Evolutionary conservation across 2,113 vertebrate species (phyloP), one percentile per base, ranked within the genome.

Genomic region (Speoplatyrhinus poulsoni): DNA sequence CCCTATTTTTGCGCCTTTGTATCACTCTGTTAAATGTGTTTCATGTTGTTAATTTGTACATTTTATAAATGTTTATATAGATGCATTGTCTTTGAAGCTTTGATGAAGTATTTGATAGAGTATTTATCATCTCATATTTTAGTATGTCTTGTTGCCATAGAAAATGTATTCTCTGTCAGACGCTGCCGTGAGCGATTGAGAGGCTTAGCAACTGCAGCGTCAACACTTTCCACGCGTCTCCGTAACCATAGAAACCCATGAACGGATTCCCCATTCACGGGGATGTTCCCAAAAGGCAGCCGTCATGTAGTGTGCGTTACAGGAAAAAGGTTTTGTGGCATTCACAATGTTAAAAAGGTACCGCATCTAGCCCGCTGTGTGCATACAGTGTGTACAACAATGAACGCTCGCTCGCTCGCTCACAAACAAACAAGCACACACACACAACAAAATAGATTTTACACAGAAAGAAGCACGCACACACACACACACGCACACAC

Each of bases 171-270:
- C 26, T 26, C 26, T 26, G 26, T 26, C 26, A 19, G 67, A 75
- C 32, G 58, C 15, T 60, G 58, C 68, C 57, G 33, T 80, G 69
- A 73, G 66, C 62, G 72, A 8, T 19, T 15, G 55, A 69, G 62
- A 19, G 46, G 12, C 75, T 76, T 54, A 33, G 73, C 46, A 15
- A 48, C 32, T 53, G 36, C 62, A 75, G 80, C 79, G 80, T 84
- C 72, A 83, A 69, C 72, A 64, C 69, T 64, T 13, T 70, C 80
- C 74, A 79, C 3, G 67, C 80, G 74, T 57, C 65, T 65, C 75
- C 1, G 78, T 83, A 82, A 86, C 82, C 85, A 83, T 82, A 69
- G 85, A 82, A 83, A 85, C 83, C 72, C 83, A 70, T 69, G 73
- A 85, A 78, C 76, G 82, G 64, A 70, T 73, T 76, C 79, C 65